phyloP scores from a whole-genome alignment of 2,888 invertebrate species.

The Eristalis intricaria region DNA sequence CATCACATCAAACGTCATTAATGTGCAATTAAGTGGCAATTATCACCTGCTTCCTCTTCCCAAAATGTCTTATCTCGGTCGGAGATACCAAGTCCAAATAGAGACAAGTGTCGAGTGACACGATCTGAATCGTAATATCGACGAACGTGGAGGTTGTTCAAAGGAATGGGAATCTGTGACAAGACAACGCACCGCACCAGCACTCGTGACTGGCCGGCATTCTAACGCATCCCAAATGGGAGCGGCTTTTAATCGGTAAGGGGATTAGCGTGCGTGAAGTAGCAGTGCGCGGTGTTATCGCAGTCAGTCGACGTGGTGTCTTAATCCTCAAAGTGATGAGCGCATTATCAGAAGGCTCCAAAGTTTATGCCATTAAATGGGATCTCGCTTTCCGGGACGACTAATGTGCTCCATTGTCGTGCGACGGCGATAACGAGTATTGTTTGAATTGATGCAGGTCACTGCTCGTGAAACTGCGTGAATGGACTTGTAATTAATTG shows the following conservation, averaged over 20 bases:
- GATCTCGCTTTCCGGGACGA: neutral
- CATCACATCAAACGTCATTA: constrained; percentile 28
- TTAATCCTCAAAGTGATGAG: constrained; percentile 11
- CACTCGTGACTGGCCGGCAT: neutral
- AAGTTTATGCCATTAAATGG: neutral
- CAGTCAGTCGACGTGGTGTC: neutral
- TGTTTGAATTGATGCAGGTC: constrained; percentile 39
- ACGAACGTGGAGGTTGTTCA: neutral
- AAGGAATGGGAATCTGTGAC: neutral
- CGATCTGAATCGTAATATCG: constrained; percentile 42
- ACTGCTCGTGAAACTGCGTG: constrained; percentile 1
- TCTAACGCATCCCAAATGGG: constrained; percentile 4
- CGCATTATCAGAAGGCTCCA: constrained; percentile 18
- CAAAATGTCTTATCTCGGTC: neutral
- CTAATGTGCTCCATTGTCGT: neutral
- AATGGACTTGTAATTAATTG: neutral
- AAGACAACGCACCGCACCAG: neutral
- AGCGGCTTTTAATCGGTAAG: neutral
- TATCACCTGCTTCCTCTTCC: constrained; percentile 49
- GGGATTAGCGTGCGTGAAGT: constrained; percentile 3
- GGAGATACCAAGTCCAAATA: constrained; percentile 23
- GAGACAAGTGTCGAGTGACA: constrained; percentile 43
- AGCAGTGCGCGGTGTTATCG: constrained; percentile 9
- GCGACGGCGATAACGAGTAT: constrained; percentile 16
- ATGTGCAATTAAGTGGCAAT: constrained; percentile 51